A percentile compares a stretch with the other conserved stretches of the same genome.
phyloP scores from a whole-genome alignment of 2,888 invertebrate species.

The Drosophila engyochracea region DNA sequence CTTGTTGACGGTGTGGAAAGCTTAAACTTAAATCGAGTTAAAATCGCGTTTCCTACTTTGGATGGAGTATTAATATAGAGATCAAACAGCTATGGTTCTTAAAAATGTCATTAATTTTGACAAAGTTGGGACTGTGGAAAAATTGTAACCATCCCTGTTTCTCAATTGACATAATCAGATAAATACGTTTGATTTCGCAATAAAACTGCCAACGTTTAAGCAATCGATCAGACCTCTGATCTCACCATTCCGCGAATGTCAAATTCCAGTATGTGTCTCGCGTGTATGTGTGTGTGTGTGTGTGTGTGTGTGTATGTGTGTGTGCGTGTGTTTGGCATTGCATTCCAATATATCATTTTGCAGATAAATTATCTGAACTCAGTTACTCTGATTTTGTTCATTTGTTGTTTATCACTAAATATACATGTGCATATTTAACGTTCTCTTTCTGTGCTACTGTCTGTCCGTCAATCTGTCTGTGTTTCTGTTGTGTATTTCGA shows the following conservation, averaged over 20 bases:
- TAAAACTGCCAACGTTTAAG: background rate
- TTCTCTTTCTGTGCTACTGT: constrained; percentile 17
- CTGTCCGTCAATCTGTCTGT: background rate
- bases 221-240: background rate
- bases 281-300: background rate
- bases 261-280: constrained; percentile 11
- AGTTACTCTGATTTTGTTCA: background rate
- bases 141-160: background rate
- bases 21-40: background rate
- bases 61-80: background rate
- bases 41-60: background rate
- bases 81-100: background rate
- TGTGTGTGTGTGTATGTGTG: background rate
- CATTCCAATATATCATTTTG: constrained; percentile 38
- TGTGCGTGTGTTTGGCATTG: constrained; percentile 12
- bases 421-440: constrained; percentile 35
- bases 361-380: constrained; percentile 50
- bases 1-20: no score
- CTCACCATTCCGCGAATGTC: background rate
- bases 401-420: constrained; percentile 18
- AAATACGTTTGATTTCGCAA: background rate
- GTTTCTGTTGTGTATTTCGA: constrained; percentile 10
- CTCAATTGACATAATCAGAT: background rate
- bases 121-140: background rate
- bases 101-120: background rate